Base-by-base conservation (phyloP, 2,888 invertebrate species). In the Panopea generosa region DNA sequence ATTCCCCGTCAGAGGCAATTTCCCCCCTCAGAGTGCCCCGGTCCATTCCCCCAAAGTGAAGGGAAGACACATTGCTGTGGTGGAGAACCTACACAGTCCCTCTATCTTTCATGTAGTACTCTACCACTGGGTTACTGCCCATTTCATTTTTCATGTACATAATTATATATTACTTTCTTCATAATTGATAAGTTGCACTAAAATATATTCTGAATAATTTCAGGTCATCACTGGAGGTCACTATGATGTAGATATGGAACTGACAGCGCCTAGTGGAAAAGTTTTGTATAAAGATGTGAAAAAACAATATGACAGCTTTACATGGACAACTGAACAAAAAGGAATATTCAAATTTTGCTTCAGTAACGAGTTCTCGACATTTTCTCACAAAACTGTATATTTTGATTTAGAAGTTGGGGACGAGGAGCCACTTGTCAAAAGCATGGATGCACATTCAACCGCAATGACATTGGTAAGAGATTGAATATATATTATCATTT, bases 221-320 rank as follows among this genome's bases (percentile, higher is more conserved):
- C 93, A 99, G 98, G 99, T 99, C 50, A 98, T 99, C 18, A 98
- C 98, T 27, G 99, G 99, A 66, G 99, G 99, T 1, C 98, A 99
- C 90, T 98, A 99, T 93, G 99, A 99, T 93, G 99, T 99, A 52
- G 99, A 99, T 93, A 97, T 99, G 63, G 95, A 95, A 67, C 93
- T 99, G 61, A 96, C 96, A 93, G 96, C 96, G 86, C 99, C 99
- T 1, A 95, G 95, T 88, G 96, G 96, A 83, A 95, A 96, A 93
- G 94, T 97, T 16, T 94, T 99, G 71, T 99, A 99, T 93, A 96
- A 96, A 87, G 96, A 98, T 93, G 95, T 96, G 56, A 98, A 98
- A 93, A 96, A 96, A 91, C 99, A 99, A 90, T 99, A 98, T 93
- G 99, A 99, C 93, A 97, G 97, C 27, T 96, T 97, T 93, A 96